phyloP scores from a whole-genome alignment of 2,797 vertebrate species.

The Bucorvus abyssinicus region DNA sequence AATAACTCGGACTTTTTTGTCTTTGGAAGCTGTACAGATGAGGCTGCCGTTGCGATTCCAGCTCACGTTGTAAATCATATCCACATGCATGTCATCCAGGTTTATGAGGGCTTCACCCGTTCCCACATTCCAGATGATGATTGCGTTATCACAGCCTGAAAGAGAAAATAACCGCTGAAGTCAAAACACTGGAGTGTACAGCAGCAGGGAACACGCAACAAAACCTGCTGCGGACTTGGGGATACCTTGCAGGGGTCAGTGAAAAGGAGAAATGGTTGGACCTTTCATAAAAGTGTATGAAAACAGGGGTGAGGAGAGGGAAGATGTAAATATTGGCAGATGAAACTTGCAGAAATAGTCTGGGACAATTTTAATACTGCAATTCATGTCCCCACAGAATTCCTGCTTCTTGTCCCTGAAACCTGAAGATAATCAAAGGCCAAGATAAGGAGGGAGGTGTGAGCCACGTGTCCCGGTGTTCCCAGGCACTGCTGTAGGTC shows the following conservation, averaged over 20 bases:
- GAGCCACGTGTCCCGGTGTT: accelerated
- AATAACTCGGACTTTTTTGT: constrained; percentile 92
- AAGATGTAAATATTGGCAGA: not conserved
- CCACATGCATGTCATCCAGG: constrained; percentile 93
- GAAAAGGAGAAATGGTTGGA: not conserved
- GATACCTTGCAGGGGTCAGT: not conserved
- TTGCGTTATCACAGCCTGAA: constrained; percentile 90
- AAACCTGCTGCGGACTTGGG: not conserved
- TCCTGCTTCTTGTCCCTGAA: not conserved
- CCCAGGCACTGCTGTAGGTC: not conserved
- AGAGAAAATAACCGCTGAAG: not conserved
- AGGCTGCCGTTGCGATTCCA: constrained; percentile 96
- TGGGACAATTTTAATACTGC: not conserved
- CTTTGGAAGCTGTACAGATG: constrained; percentile 95
- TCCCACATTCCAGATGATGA: constrained; percentile 97
- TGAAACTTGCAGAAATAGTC: not conserved
- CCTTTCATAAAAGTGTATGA: not conserved
- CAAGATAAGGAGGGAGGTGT: not conserved
- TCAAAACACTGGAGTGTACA: accelerated
- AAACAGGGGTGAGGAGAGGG: not conserved
- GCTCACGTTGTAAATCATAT: constrained; percentile 91
- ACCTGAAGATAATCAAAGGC: not conserved
- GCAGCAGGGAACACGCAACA: not conserved
- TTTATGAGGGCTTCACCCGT: constrained; percentile 89
- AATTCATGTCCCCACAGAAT: not conserved